Percentiles rank a stretch among this genome's conserved stretches.
Evolutionary conservation across 1,140 invertebrate species (phyloP).

Genomic region (Lordiphosa collinella): DNA sequence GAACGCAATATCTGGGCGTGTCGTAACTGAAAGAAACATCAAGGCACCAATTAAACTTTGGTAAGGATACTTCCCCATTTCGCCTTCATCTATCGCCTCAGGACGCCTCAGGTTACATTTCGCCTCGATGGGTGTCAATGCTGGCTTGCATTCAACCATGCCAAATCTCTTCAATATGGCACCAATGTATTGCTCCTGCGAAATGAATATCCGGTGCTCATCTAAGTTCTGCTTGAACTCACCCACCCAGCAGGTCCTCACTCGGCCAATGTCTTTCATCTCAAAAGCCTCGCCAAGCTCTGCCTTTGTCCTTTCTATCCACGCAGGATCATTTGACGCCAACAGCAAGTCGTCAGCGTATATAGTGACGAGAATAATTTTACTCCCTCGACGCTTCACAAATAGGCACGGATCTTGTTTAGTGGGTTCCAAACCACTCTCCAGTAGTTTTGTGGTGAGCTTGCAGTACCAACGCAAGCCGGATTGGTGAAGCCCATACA

Average conservation of each 20-base stretch:
- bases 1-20: conserved; percentile 80
- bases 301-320: too few relatives aligned
- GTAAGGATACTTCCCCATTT: conserved; percentile 42
- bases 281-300: too few relatives aligned
- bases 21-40: conserved; percentile 79
- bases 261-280: too few relatives aligned
- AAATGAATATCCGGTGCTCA: too few relatives aligned
- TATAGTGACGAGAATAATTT: conserved; percentile 15
- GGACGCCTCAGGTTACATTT: neutral
- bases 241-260: too few relatives aligned
- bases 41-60: conserved; percentile 70
- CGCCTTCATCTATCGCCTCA: neutral
- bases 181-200: too few relatives aligned
- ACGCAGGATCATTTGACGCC: too few relatives aligned
- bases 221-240: too few relatives aligned
- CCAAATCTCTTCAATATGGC: neutral
- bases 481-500: conserved; percentile 80
- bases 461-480: conserved; percentile 76
- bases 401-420: too few relatives aligned
- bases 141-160: too few relatives aligned
- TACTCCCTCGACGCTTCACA: conserved; percentile 1
- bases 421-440: too few relatives aligned
- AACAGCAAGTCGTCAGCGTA: conserved; percentile 53
- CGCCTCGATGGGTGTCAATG: neutral
- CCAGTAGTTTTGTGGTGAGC: conserved; percentile 19